Percentiles rank a stretch among this genome's conserved stretches.
phyloP scores from a whole-genome alignment of 1,140 invertebrate genomes.

The Trichoplusia ni region DNA sequence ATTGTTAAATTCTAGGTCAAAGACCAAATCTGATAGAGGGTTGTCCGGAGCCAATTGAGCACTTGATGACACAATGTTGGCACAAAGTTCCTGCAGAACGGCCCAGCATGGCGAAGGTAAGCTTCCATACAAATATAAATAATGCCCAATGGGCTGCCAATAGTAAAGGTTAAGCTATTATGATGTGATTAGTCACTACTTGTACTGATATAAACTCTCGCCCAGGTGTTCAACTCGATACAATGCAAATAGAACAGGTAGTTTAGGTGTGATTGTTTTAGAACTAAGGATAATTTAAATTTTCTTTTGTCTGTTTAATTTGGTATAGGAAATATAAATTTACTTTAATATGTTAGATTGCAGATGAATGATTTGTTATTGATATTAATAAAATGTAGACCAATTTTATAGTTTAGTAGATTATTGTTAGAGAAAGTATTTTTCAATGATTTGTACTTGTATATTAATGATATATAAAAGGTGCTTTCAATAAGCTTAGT shows the following conservation, averaged over 20 bases:
- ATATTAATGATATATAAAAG: too few relatives aligned
- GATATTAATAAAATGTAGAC: too few relatives aligned
- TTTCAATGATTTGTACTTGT: too few relatives aligned
- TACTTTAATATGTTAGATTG: too few relatives aligned
- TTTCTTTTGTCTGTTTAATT: too few relatives aligned
- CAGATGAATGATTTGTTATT: too few relatives aligned
- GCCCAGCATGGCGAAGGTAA: slow-evolving; percentile 94
- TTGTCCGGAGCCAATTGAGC: slow-evolving; percentile 94
- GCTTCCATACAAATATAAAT: slow-evolving; percentile 29
- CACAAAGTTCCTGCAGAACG: slow-evolving; percentile 89
- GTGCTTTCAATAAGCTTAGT: background rate
- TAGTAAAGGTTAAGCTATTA: slow-evolving; percentile 29
- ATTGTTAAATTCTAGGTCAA: slow-evolving; percentile 83
- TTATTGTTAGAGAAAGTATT: too few relatives aligned
- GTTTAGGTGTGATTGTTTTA: too few relatives aligned
- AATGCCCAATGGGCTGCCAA: slow-evolving; percentile 18
- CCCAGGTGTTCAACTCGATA: background rate
- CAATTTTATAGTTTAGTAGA: too few relatives aligned
- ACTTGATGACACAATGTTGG: slow-evolving; percentile 96
- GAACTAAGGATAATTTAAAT: too few relatives aligned
- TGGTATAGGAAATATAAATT: too few relatives aligned
- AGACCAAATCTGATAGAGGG: slow-evolving; percentile 92
- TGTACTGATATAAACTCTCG: too few relatives aligned
- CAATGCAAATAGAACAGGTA: background rate
- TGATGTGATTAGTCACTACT: slow-evolving; percentile 14